These are phyloP conservation scores for Ceyx margarethae DNA, from an alignment of 2,113 vertebrate species.

Conservation along the genomic window DNA sequence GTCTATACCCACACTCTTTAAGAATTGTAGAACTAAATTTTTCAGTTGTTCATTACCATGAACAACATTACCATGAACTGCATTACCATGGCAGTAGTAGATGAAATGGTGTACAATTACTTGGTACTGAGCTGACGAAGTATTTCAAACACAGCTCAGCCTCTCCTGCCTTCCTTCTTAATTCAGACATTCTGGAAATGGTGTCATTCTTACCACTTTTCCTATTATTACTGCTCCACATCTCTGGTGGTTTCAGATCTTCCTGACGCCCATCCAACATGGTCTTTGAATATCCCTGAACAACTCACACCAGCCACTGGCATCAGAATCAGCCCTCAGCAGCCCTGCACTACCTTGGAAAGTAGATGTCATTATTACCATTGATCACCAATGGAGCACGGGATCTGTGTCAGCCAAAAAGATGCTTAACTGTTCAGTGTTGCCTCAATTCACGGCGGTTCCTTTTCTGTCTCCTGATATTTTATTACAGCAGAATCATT, in stretches of 20 bases:
- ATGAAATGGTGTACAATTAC: neutral
- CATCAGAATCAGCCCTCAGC: constrained; percentile 32
- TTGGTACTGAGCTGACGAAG: neutral
- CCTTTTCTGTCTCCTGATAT: constrained; percentile 50
- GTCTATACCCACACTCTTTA: neutral
- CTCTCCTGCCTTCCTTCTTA: constrained; percentile 43
- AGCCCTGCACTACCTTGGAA: constrained; percentile 27
- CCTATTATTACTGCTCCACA: constrained; percentile 39
- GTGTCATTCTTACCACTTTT: constrained; percentile 42
- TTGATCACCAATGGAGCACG: constrained; percentile 25
- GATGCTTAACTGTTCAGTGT: constrained; percentile 5
- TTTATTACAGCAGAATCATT: constrained; percentile 62
- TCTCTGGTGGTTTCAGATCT: constrained; percentile 49
- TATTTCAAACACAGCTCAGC: constrained; percentile 26
- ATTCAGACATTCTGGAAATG: constrained; percentile 45
- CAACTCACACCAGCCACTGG: constrained; percentile 33
- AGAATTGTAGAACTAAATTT: neutral
- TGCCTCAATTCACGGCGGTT: neutral
- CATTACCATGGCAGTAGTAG: neutral
- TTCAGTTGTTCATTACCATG: neutral
- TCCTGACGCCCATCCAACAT: constrained; percentile 47
- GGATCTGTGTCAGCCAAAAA: constrained; percentile 40
- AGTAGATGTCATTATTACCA: constrained; percentile 45
- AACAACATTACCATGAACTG: too few species aligned
- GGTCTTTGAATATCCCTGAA: constrained; percentile 50